Conservation (phyloP, 2,888 invertebrate species). For the Ashinkailepas kermadecensis region DNA sequence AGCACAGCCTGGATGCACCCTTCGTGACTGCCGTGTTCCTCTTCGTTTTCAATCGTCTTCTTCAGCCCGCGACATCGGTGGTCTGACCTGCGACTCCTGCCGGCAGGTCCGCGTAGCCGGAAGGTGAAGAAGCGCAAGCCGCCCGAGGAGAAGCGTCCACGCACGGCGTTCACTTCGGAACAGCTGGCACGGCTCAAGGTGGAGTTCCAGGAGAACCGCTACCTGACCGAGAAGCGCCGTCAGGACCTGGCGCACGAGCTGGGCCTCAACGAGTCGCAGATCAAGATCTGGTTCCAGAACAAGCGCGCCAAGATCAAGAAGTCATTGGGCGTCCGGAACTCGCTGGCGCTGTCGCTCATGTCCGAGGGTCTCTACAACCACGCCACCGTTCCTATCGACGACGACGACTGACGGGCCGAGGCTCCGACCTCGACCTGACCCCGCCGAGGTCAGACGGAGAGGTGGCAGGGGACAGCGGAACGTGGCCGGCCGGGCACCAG, state of each 20-base stretch:
- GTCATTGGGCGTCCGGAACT: slow-evolving; percentile 32
- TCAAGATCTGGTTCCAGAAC: slow-evolving; percentile 97
- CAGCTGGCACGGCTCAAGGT: slow-evolving; percentile 83
- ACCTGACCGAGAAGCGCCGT: slow-evolving; percentile 83
- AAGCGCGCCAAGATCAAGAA: slow-evolving; percentile 96
- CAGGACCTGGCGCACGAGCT: slow-evolving; percentile 85
- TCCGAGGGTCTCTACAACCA: slow-evolving; percentile 92
- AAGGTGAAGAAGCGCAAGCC: slow-evolving; percentile 43
- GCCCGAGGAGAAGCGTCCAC: slow-evolving; percentile 70
- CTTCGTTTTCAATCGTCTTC: too few species aligned
- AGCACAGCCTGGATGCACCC: too few species aligned
- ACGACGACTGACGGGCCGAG: slow-evolving; percentile 51
- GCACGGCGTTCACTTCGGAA: slow-evolving; percentile 92
- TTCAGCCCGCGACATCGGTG: too few species aligned
- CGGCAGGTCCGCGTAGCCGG: slow-evolving; percentile 54
- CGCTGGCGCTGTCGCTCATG: slow-evolving; percentile 78
- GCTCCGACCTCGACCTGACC: background rate
- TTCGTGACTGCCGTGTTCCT: too few species aligned
- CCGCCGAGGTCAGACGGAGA: background rate
- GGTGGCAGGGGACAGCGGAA: background rate
- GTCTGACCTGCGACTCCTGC: background rate
- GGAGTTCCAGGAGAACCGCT: slow-evolving; percentile 86
- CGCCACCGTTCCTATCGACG: slow-evolving; percentile 64
- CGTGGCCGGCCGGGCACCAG: background rate
- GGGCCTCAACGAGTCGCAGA: slow-evolving; percentile 91